Evolutionary conservation across 1,140 invertebrate species (phyloP), one percentile per base, ranked within the genome.

Genomic region (Rhizoglyphus robini): DNA sequence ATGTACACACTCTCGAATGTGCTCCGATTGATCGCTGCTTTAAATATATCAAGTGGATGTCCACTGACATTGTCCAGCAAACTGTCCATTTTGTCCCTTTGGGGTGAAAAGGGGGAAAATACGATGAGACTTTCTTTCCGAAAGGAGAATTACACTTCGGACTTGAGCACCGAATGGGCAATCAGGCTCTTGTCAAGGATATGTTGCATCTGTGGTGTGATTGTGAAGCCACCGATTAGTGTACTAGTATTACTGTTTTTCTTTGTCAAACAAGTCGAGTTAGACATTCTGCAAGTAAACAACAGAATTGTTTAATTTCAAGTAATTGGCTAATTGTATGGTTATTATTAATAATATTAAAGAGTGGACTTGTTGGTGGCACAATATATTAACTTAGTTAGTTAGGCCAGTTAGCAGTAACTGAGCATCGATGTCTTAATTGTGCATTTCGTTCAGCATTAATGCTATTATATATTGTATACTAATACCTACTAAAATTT

Each of bases 91-190:
- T 13, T 13, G 2, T 27, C 15, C 18, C 36, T 60, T 34, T 18
- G 30, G n/a, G 58, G 1, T 67, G 84, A 83, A 11, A 88, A 70
- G 75, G 80, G 82, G 75, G 86, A 88, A 75, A 84, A 84, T n/a
- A 87, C 83, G 68, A 85, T 82, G n/a, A 86, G 73, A 61, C 66
- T 46, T 11, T 83, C 81, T 68, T 83, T 83, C 25, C 83, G 82
- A 71, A 88, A 86, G 71, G 80, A 81, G 32, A n/a, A n/a, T n/a
- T 84, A 82, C 67, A 87, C 81, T 13, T 80, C 73, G 13, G 81
- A 79, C 18, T 82, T 81, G 32, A 83, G 80, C 65, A 84, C 81
- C 18, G 85, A 80, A 46, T 81, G 76, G 30, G 81, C 79, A 51
- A 88, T 74, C 30, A 63, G 49, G 68, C 79, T 86, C 73, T 76